Conservation (phyloP, 2,797 vertebrate genomes). For the Limosa lapponica region DNA sequence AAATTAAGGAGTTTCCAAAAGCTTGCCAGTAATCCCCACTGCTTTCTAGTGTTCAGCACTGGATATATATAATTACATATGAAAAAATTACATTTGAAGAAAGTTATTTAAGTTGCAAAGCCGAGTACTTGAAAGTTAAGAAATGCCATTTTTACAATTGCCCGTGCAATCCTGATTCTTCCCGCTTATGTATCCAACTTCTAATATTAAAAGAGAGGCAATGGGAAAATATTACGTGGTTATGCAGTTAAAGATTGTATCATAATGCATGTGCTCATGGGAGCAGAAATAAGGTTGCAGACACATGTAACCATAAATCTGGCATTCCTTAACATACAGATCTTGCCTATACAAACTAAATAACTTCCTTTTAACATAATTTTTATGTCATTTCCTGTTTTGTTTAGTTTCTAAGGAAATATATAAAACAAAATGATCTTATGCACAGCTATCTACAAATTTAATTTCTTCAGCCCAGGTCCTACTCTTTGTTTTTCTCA, state of each 20-base stretch:
- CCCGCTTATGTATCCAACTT: not conserved
- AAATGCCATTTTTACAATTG: constrained; percentile 25
- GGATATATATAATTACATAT: constrained; percentile 40
- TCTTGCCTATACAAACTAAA: constrained; percentile 34
- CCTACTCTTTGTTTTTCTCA: not conserved
- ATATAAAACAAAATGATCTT: not conserved
- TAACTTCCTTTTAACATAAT: constrained; percentile 34
- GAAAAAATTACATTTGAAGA: constrained; percentile 42
- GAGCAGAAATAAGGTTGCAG: constrained; percentile 8
- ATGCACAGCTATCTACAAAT: not conserved
- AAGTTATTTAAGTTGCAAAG: constrained; percentile 60
- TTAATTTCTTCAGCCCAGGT: not conserved
- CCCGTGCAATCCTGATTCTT: constrained; percentile 27
- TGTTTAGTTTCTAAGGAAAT: constrained; percentile 47
- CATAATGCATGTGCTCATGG: constrained; percentile 28
- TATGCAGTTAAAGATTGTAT: constrained; percentile 20
- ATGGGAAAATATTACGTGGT: constrained; percentile 45
- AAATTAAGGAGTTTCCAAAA: constrained; percentile 57
- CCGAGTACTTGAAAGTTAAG: constrained; percentile 37
- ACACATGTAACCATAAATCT: constrained; percentile 19
- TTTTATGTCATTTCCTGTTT: constrained; percentile 50
- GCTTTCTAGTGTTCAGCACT: constrained; percentile 40
- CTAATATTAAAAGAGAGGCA: constrained; percentile 37
- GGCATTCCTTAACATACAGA: constrained; percentile 23
- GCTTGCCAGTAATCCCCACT: constrained; percentile 47